phyloP scores from a whole-genome alignment of 2,888 invertebrate species.

The Coecobrya sp. region DNA sequence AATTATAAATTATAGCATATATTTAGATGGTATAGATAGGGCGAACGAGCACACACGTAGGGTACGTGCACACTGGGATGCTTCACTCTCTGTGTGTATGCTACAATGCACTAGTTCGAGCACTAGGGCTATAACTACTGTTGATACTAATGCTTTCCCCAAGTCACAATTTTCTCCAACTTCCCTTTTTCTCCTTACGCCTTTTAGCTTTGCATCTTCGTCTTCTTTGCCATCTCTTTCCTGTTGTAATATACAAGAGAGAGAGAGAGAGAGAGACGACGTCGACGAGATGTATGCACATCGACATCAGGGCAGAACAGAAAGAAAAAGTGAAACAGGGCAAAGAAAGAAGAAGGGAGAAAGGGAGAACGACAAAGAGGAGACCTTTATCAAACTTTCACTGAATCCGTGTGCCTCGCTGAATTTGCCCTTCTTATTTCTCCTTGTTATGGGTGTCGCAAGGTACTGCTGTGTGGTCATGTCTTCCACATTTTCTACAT shows the following conservation, averaged over 20 bases:
- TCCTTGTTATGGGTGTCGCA: slow-evolving; percentile 64
- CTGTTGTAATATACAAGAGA: slow-evolving; percentile 22
- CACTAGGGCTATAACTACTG: slow-evolving; percentile 42
- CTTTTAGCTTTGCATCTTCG: slow-evolving; percentile 48
- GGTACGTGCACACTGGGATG: not conserved
- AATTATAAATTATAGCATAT: not conserved
- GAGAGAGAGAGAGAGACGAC: not conserved
- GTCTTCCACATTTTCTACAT: slow-evolving; percentile 67
- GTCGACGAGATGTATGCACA: slow-evolving; percentile 38
- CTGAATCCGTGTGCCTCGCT: slow-evolving; percentile 78
- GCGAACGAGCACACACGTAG: not conserved
- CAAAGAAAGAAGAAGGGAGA: slow-evolving; percentile 33
- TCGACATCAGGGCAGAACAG: slow-evolving; percentile 35
- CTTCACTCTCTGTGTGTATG: not conserved
- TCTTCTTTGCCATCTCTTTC: slow-evolving; percentile 45
- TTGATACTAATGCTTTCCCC: slow-evolving; percentile 63
- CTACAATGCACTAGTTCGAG: not conserved
- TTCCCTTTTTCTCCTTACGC: slow-evolving; percentile 30
- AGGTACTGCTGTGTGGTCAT: slow-evolving; percentile 68
- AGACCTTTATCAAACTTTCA: slow-evolving; percentile 82
- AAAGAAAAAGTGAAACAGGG: slow-evolving; percentile 53
- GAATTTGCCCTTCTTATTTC: slow-evolving; percentile 74
- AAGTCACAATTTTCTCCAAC: slow-evolving; percentile 63
- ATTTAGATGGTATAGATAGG: slow-evolving; percentile 5
- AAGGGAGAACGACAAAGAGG: slow-evolving; percentile 59